Evolutionary conservation across 2,888 invertebrate genomes (phyloP).

Genomic region (Panzeria rudis): DNA sequence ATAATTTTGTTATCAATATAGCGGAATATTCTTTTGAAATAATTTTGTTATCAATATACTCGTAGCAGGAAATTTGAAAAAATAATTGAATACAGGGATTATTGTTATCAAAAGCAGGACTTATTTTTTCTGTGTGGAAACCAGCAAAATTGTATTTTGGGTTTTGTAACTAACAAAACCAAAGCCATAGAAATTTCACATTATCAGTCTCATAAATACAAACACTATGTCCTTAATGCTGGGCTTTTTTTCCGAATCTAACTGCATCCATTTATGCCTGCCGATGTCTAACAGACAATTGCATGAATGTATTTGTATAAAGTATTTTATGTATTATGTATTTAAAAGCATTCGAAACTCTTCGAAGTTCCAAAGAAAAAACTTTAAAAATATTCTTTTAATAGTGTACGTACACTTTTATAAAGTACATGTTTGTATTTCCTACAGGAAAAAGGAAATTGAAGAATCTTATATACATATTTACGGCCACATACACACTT

Average conservation of each 20-base stretch:
- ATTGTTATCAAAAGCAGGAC: no score
- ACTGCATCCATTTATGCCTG: slow-evolving; percentile 7
- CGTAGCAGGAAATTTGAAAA: no score
- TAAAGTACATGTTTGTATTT: slow-evolving; percentile 44
- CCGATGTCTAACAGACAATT: slow-evolving; percentile 3
- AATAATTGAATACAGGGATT: no score
- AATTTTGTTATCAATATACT: no score
- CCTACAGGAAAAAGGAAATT: slow-evolving; percentile 65
- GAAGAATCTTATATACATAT: slow-evolving; percentile 32
- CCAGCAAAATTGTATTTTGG: slow-evolving; percentile 1
- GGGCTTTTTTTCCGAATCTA: slow-evolving; percentile 16
- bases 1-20: no score
- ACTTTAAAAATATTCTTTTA: slow-evolving; percentile 1
- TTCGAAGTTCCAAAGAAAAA: slow-evolving; percentile 14
- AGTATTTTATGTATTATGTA: slow-evolving; percentile 2
- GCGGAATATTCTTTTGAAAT: no score
- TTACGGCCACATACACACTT: background rate
- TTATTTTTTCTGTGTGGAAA: no score
- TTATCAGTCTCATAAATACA: slow-evolving; percentile 37
- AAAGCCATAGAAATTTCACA: slow-evolving; percentile 16
- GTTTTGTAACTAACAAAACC: background rate
- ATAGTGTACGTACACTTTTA: slow-evolving; percentile 13
- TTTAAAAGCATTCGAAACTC: slow-evolving; percentile 25
- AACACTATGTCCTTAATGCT: slow-evolving; percentile 28
- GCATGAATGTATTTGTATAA: slow-evolving; percentile 2